phyloP scores from a whole-genome alignment of 1,140 invertebrate genomes.

The roundworm (Caenorhabditis elegans) region WBcel235 BX284604.4:9019501-9020000 shows the following conservation, averaged over 20 bases:
- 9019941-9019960: no score
- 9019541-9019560: not conserved
- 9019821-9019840: constrained; percentile 15
- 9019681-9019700: not conserved
- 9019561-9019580: not conserved
- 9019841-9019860: constrained; percentile 20
- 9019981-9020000: no score
- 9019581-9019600: not conserved
- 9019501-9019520: no score
- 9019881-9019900: not conserved
- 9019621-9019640: no score
- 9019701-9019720: not conserved
- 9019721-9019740: not conserved
- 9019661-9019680: not conserved
- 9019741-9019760: not conserved
- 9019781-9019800: constrained; percentile 5
- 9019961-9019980: no score
- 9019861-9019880: constrained; percentile 18
- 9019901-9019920: no score
- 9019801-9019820: constrained; percentile 21
- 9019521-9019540: not conserved
- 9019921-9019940: no score
- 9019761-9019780: not conserved
- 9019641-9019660: not conserved
- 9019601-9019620: no score